phyloP scores from a whole-genome alignment of 2,113 vertebrate species.

The Pomatorhinus ruficollis region DNA sequence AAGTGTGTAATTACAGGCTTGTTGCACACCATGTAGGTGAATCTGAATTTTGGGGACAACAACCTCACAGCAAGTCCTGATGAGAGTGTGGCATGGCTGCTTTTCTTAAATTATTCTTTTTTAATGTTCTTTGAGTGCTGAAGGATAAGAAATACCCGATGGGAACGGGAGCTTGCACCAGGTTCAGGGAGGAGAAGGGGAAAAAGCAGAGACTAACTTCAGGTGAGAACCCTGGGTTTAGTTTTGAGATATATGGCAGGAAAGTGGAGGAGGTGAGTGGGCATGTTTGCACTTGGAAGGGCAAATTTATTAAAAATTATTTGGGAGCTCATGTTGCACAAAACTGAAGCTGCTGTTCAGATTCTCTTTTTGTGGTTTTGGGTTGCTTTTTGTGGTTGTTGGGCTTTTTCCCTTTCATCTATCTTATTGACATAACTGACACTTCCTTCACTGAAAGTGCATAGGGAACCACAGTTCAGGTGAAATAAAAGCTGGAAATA shows the following conservation, averaged over 20 bases:
- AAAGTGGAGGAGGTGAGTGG: background rate
- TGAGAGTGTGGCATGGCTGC: no score
- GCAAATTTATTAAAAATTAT: background rate
- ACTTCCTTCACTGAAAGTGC: background rate
- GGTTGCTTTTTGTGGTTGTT: background rate
- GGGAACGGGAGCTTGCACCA: background rate
- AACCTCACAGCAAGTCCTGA: background rate
- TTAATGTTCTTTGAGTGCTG: background rate
- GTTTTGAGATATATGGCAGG: background rate
- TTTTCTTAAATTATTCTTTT: background rate
- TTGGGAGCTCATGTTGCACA: background rate
- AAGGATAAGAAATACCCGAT: background rate
- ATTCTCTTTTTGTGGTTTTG: background rate
- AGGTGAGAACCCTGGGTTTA: background rate
- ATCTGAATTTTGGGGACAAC: background rate
- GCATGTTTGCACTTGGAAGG: background rate
- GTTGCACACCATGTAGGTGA: rapidly evolving
- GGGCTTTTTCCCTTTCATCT: background rate
- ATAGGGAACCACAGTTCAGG: background rate
- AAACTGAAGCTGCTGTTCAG: background rate
- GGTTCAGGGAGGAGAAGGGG: background rate
- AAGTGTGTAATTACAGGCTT: background rate
- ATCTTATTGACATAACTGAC: background rate
- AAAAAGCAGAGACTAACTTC: background rate
- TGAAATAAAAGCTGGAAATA: background rate